Base-by-base conservation (phyloP, 2,797 vertebrate genomes). In the Ispidina picta region DNA sequence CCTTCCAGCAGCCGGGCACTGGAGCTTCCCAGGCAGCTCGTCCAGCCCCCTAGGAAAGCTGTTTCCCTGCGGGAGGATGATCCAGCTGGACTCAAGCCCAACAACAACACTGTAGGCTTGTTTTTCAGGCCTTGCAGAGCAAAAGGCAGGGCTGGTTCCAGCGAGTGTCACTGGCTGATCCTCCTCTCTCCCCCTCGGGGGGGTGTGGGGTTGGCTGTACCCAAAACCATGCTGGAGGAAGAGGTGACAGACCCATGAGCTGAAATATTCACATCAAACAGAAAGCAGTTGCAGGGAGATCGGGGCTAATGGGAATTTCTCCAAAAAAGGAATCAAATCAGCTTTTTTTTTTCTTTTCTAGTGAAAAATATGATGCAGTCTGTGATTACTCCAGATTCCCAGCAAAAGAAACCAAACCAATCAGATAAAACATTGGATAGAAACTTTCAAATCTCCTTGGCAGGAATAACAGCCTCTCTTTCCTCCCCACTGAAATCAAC, bases 1-100 rank as follows among this genome's bases (percentile, higher is more conserved):
- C 55, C 49, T 49, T 29, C 62, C 31, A 14, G 43, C 8, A 19
- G n/a, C 21, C 2, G 2, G 51, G 51, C 3, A 18, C 20, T 1
- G 1, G 46, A 69, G 56, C 72, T 70, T 43, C n/a, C 10, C 13
- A 5, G 6, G 1, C 31, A 18, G 73, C 58, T 44, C 35, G 56
- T 12, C 33, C 15, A 0, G 6, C 41, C 12, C 2, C 55, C 55
- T 39, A 0, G 25, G 8, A 4, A 3, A 49, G 62, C 81, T 5
- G 43, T 43, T 3, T 49, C 41, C 48, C 49, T 46, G 29, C 5
- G 9, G 62, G 23, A 44, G 18, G 83, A 11, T 7, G 87, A 51
- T 12, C 3, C 69, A 2, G 26, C 69, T 79, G 86, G 69, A 49
- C 51, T 23, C 23, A 0, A 4, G 43, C 59, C 74, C 68, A 5